Evolutionary conservation across 2,888 invertebrate genomes (phyloP).

Genomic region (Protonemura montana): DNA sequence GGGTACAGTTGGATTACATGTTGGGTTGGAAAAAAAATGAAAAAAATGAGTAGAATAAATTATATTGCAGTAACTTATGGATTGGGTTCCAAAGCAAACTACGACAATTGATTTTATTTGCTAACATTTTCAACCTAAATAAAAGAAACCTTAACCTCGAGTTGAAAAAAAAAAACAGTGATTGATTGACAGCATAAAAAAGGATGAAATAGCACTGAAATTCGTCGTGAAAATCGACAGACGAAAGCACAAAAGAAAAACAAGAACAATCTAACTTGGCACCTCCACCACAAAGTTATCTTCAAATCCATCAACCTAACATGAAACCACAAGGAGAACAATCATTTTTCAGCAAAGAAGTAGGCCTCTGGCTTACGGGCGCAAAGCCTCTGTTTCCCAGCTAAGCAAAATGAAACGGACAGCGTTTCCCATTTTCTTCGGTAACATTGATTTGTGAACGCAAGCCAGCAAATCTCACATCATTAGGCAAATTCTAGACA

Average conservation of each 20-base stretch:
- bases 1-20: not conserved
- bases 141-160: too few relatives aligned
- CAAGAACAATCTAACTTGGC: not conserved
- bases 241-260: too few relatives aligned
- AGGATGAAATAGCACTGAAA: too few relatives aligned
- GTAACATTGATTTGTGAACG: not conserved
- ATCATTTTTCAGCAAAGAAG: not conserved
- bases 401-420: not conserved
- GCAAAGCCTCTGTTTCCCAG: not conserved
- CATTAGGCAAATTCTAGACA: conserved; percentile 21
- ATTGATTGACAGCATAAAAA: too few relatives aligned
- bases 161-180: too few relatives aligned
- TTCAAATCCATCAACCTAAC: not conserved
- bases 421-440: not conserved
- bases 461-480: conserved; percentile 1
- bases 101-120: too few relatives aligned
- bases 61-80: too few relatives aligned
- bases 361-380: not conserved
- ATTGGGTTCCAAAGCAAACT: too few relatives aligned
- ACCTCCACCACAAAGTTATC: not conserved
- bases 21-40: not conserved
- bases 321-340: too few relatives aligned
- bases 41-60: too few relatives aligned
- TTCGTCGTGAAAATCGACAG: too few relatives aligned
- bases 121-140: too few relatives aligned